These are phyloP conservation scores for Temnothorax unifasciatus DNA, from an alignment of 2,888 invertebrate species.

Conservation along the genomic window DNA sequence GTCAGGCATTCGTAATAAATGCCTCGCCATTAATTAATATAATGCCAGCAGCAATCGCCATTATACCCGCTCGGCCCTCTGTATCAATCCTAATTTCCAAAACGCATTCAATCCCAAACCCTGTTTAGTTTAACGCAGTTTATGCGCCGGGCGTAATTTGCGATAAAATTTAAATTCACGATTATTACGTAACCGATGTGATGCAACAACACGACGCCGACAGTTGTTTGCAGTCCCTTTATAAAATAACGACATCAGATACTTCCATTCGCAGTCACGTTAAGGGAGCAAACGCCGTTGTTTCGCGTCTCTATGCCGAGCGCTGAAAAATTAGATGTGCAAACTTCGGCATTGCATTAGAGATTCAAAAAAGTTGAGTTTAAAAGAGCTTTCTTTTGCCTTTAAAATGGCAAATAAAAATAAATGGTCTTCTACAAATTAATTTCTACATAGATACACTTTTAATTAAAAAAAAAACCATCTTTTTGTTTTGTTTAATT, in stretches of 20 bases:
- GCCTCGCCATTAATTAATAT: slow-evolving; percentile 54
- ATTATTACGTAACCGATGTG: slow-evolving; percentile 15
- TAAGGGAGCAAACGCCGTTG: background rate
- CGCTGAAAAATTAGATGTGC: background rate
- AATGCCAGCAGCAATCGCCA: slow-evolving; percentile 47
- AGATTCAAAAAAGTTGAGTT: background rate
- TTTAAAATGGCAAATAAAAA: background rate
- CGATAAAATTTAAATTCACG: slow-evolving; percentile 36
- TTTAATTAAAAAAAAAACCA: background rate
- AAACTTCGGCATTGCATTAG: background rate
- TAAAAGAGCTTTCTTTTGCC: background rate
- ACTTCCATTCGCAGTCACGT: background rate
- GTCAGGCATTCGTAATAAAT: slow-evolving; percentile 58
- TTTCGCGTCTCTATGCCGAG: background rate
- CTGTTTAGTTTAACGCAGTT: slow-evolving; percentile 37
- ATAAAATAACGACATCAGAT: background rate
- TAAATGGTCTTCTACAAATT: background rate
- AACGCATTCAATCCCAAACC: slow-evolving; percentile 48
- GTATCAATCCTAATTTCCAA: slow-evolving; percentile 52
- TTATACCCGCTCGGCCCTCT: slow-evolving; percentile 28
- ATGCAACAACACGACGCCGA: background rate
- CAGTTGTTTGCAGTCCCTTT: background rate
- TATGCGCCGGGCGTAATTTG: slow-evolving; percentile 13
- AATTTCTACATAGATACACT: background rate
- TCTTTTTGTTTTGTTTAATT: background rate